phyloP scores from a whole-genome alignment of 2,888 invertebrate species.

The Mimachlamys varia region DNA sequence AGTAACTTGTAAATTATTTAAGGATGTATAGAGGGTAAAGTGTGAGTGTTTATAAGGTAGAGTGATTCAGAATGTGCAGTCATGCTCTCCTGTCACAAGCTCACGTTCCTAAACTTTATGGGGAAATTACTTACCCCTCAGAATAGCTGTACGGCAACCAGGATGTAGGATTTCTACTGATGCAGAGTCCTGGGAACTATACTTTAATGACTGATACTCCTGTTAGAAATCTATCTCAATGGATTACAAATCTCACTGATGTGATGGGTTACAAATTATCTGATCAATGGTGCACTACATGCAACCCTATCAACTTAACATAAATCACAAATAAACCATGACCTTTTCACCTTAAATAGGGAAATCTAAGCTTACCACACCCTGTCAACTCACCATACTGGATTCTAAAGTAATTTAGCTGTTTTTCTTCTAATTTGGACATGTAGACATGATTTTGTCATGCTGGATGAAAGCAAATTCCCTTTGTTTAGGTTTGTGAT shows the following conservation, averaged over 20 bases:
- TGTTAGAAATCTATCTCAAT: not conserved
- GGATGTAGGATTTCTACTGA: not conserved
- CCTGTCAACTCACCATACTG: no score
- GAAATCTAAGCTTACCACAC: no score
- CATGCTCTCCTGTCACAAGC: no score
- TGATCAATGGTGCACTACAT: not conserved
- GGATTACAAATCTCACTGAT: slow-evolving; percentile 1
- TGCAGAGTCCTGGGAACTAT: not conserved
- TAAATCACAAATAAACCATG: not conserved
- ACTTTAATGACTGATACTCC: not conserved
- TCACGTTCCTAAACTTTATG: not conserved
- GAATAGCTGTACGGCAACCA: not conserved
- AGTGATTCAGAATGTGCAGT: no score
- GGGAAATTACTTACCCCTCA: not conserved
- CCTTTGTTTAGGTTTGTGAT: not conserved
- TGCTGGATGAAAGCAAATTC: not conserved
- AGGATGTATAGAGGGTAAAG: no score
- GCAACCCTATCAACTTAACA: not conserved
- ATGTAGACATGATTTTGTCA: not conserved
- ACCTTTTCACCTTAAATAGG: not conserved
- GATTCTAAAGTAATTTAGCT: no score
- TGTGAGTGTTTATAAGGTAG: no score
- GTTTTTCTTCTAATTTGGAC: not conserved
- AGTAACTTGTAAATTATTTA: no score
- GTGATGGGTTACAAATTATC: not conserved